Base-by-base conservation (phyloP, 2,113 vertebrate species). In the Bolborhynchus lineola region DNA sequence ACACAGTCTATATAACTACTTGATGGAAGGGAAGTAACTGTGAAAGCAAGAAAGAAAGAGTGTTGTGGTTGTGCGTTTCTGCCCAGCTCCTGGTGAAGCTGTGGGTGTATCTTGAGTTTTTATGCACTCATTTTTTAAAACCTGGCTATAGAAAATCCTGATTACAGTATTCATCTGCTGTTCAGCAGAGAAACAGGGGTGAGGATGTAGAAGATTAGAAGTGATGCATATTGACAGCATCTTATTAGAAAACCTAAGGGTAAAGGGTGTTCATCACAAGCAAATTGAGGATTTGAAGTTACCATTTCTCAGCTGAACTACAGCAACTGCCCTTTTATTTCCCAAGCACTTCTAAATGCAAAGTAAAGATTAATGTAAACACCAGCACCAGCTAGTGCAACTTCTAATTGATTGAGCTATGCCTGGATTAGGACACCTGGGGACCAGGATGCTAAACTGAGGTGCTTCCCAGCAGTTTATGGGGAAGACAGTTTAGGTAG, bases 231-330 rank as follows among this genome's bases (percentile, higher is more conserved):
- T 76, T 84, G 68, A 64, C 64, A 83, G 29, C 33, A 26, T 71
- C 69, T 60, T 64, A 88, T 71, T 41, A 88, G 88, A 94, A 83
- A 90, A 35, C 35, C 68, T 65, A 62, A 76, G 55, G 65, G 71
- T 60, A 90, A 93, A 92, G 80, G 12, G 29, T 78, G 83, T 42
- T 87, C 50, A 79, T 91, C 74, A 81, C 50, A 86, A 63, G 80
- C 31, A 96, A 83, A 90, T 86, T 67, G 78, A 82, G 46, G 42
- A 78, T 77, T 50, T 86, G 80, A 93, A 92, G 50, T 16, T 47
- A 83, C 46, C 16, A 18, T 67, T 81, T 83, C 68, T 95, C 71
- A 86, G 33, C 21, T 76, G 44, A 93, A 33, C 25, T 65, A 44
- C 37, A 76, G 44, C 33, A 59, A 59, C 31, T 42, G n/a, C 16